phyloP scores from a whole-genome alignment of 2,797 vertebrate species.

The Sebastes wilsoni region DNA sequence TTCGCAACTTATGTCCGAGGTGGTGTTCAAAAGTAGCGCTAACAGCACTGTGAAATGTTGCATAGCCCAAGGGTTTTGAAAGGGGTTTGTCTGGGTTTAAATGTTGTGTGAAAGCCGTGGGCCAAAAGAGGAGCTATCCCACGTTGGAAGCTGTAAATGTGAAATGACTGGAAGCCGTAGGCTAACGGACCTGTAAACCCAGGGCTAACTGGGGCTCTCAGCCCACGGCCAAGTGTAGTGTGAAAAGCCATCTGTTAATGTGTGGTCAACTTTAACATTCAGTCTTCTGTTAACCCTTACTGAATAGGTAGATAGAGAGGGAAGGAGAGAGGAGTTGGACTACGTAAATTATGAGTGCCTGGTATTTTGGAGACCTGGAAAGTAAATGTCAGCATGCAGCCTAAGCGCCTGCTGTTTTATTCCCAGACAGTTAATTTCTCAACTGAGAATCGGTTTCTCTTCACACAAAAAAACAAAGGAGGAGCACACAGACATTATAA shows the following conservation, averaged over 20 bases:
- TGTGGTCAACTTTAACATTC: conserved; percentile 20
- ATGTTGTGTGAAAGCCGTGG: conserved; percentile 35
- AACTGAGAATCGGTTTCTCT: conserved; percentile 22
- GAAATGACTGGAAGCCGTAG: conserved; percentile 51
- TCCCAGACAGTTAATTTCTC: conserved; percentile 53
- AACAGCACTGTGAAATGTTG: conserved; percentile 35
- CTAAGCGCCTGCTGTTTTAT: conserved; percentile 51
- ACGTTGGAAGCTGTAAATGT: conserved; percentile 55
- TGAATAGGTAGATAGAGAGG: neutral
- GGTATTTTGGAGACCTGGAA: conserved; percentile 50
- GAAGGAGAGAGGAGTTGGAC: neutral
- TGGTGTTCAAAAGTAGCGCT: conserved; percentile 21
- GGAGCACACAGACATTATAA: conserved; percentile 30
- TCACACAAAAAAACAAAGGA: conserved; percentile 33
- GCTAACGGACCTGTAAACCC: conserved; percentile 57
- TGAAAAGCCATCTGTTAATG: conserved; percentile 43
- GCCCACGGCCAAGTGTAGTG: conserved; percentile 23
- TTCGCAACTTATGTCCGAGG: conserved; percentile 6
- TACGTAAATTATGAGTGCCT: conserved; percentile 24
- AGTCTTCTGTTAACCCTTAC: neutral
- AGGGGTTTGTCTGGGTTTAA: conserved; percentile 37
- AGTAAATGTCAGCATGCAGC: conserved; percentile 60
- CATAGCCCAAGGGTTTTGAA: conserved; percentile 8
- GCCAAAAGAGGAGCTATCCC: conserved; percentile 37
- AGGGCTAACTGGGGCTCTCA: conserved; percentile 39